A percentile compares a stretch with the other conserved stretches of the same genome.
phyloP scores from a whole-genome alignment of 1,140 invertebrate species.

The Meteorus sp. region DNA sequence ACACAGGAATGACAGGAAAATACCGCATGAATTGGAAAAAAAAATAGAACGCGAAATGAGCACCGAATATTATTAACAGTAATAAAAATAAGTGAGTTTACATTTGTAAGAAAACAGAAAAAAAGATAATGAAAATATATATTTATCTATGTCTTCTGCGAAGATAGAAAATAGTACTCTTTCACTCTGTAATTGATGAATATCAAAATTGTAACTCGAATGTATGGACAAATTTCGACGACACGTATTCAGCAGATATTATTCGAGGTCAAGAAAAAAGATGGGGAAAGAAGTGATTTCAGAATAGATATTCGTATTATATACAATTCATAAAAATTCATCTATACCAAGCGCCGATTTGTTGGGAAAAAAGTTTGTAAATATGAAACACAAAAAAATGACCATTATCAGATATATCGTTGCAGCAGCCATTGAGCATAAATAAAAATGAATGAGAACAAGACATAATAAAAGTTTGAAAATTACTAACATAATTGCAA shows the following conservation, averaged over 20 bases:
- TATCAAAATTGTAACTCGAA: slow-evolving; percentile 35
- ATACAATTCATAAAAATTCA: slow-evolving; percentile 42
- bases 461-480: slow-evolving; percentile 2
- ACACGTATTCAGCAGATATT: too few species aligned
- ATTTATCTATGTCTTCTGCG: slow-evolving; percentile 66
- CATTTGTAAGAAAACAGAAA: slow-evolving; percentile 53
- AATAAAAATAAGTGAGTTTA: slow-evolving; percentile 58
- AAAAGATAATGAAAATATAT: slow-evolving; percentile 62
- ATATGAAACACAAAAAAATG: slow-evolving; percentile 39
- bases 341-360: too few species aligned
- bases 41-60: too few species aligned
- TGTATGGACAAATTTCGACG: slow-evolving; percentile 23
- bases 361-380: slow-evolving; percentile 49
- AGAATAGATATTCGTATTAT: slow-evolving; percentile 36
- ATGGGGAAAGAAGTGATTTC: slow-evolving; percentile 22
- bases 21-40: slow-evolving; percentile 51
- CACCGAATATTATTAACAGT: slow-evolving; percentile 61
- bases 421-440: slow-evolving; percentile 39
- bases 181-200: slow-evolving; percentile 60
- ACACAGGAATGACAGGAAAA: slow-evolving; percentile 34
- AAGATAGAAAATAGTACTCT: slow-evolving; percentile 63
- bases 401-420: slow-evolving; percentile 42
- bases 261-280: too few species aligned
- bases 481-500: slow-evolving; percentile 11
- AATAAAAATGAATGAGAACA: too few species aligned